Base-by-base conservation (phyloP, 2,797 vertebrate species). In the Cyclopterus lumpus region DNA sequence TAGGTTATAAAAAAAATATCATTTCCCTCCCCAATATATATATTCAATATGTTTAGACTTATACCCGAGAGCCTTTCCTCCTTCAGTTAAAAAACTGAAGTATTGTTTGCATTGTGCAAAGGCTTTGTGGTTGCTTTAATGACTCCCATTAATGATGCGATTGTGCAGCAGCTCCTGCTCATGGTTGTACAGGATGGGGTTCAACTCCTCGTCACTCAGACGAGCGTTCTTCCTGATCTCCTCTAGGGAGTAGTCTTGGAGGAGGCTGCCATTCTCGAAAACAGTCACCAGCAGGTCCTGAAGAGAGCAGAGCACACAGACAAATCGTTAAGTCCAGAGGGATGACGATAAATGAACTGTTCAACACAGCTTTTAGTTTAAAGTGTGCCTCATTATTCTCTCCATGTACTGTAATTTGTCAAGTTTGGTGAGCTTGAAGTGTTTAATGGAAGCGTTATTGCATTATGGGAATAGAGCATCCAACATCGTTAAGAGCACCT, bases 281-380 rank as follows among this genome's bases (percentile, higher is more conserved):
- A 95, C 95, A 0, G 92, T 93, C 83, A 95, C 93, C 77, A 95
- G 88, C 77, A 95, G 85, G 82, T 95, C 94, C 95, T 95, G 65
- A 5, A 26, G 65, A 38, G 5, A 0, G 10, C 11, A 68, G 7
- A 63, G 58, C 20, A 36, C 12, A 68, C 38, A 38, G 0, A 51
- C 8, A 5, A 14, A 18, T 24, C 5, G 46, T 12, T 3, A 32
- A 10, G 12, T n/a, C 32, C 26, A 58, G 8, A 8, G 36, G 15
- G 44, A 54, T 12, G 15, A 60, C 16, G 16, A 9, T 24, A 15
- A 24, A 61, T 4, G 10, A 60, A 15, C 57, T 20, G 28, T 32
- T 11, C 14, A 72, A 54, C 16, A 10, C 38, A 40, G 42, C 42
- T 44, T 44, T 18, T 18, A 7, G 42, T 44, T 44, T 44, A 44